phyloP scores from a whole-genome alignment of 2,113 vertebrate species.

The Dicrurus megarhynchus region DNA sequence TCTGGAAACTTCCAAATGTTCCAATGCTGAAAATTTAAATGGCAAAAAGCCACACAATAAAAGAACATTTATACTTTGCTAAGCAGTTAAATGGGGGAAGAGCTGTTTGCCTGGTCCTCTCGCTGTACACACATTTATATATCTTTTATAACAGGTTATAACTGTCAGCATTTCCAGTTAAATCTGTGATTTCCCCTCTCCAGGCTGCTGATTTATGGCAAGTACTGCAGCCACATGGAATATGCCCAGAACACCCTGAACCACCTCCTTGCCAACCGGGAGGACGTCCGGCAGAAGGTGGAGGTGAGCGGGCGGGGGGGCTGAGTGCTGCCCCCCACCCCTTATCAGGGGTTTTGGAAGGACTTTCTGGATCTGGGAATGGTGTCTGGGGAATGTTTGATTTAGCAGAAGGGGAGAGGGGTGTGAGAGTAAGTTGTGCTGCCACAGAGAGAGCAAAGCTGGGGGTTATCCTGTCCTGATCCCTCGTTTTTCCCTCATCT shows the following conservation, averaged over 20 bases:
- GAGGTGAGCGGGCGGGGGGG: conserved; percentile 76
- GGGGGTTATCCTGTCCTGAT: background rate
- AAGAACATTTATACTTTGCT: background rate
- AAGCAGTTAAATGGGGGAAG: background rate
- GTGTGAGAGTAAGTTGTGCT: background rate
- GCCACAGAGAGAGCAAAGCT: background rate
- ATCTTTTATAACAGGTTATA: background rate
- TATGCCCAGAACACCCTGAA: conserved; percentile 92
- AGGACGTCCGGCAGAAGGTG: conserved; percentile 90
- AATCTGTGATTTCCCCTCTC: background rate
- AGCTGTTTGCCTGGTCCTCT: background rate
- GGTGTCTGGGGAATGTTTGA: background rate
- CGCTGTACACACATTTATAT: background rate
- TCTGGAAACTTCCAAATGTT: background rate
- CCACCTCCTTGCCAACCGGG: conserved; percentile 85
- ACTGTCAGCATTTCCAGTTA: background rate
- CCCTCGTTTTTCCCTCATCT: background rate
- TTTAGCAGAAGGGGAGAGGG: background rate
- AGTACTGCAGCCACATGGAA: conserved; percentile 98
- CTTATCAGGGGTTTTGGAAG: background rate
- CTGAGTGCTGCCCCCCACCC: background rate
- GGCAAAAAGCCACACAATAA: background rate
- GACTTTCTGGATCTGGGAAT: background rate
- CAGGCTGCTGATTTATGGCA: conserved; percentile 95
- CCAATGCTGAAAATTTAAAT: background rate